Evolutionary conservation across 2,888 invertebrate species (phyloP), one percentile per base, ranked within the genome.

Genomic region (Meghimatium bilineatum): DNA sequence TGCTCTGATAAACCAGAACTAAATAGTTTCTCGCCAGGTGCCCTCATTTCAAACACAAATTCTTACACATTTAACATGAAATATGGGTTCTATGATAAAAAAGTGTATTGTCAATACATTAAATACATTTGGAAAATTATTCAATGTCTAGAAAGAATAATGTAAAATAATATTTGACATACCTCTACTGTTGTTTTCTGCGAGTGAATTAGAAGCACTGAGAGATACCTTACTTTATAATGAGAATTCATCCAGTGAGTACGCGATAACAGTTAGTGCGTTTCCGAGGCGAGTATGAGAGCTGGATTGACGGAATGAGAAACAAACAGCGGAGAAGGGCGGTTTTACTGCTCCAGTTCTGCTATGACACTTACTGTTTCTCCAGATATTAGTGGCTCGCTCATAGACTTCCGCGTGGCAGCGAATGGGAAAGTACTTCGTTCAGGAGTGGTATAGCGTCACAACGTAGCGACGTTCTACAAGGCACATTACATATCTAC

Each of bases 291-390:
- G 78, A 20, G 38, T 17, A 1, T 29, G 34, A 49, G 63, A 63
- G 77, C 38, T 63, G 66, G 78, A 49, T 32, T 76, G 60, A 29
- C 60, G 60, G 26, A 60, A 52, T 26, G 26, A 38, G 34, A 60
- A 69, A 60, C 56, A 20, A 60, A 34, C 23, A 72, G 49, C 44
- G 63, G 72, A 44, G 78, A 79, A 44, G 74, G 52, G 52, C 52
- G 74, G 44, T 74, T 74, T 49, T 29, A 52, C 49, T 74, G 14
- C 17, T n/a, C 74, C 29, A 20, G 8, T 29, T 23, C 38, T 20
- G 38, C 36, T 36, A 38, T 8, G 8, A 74, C 74, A 74, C 74
- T 52, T 52, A 52, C 74, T 74, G n/a, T 74, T n/a, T 74, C 74
- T 29, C 20, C 20, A 29, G n/a, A 74, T 52, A 49, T 52, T 74